A percentile compares a stretch with the other conserved stretches of the same genome.
These are phyloP conservation scores for Crioceris asparagi DNA, from an alignment of 2,888 invertebrate genomes.

Conservation along the genomic window DNA sequence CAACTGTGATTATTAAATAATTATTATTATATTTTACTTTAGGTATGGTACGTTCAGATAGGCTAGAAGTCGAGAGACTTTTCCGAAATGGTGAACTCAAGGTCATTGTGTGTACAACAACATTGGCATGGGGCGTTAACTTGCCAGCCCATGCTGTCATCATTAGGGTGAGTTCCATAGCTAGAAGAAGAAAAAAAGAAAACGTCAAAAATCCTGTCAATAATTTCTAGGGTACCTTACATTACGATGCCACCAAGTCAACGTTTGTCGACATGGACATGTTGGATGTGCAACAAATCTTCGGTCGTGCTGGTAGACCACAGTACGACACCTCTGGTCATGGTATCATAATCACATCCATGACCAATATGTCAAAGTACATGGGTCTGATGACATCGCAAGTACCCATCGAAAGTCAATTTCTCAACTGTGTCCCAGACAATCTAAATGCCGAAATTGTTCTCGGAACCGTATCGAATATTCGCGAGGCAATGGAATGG, in stretches of 20 bases:
- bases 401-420: constrained; percentile 97
- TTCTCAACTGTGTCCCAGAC: constrained; percentile 82
- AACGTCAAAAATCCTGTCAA: constrained; percentile 3
- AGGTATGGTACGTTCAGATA: constrained; percentile 46
- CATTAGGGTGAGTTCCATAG: constrained; percentile 59
- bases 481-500: constrained; percentile 96
- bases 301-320: constrained; percentile 95
- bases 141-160: constrained; percentile 97
- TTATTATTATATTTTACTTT: constrained; percentile 24
- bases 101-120: constrained; percentile 92
- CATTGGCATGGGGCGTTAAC: constrained; percentile 99
- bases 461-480: constrained; percentile 90
- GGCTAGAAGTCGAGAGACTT: constrained; percentile 57
- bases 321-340: constrained; percentile 93
- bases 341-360: constrained; percentile 89
- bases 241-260: constrained; percentile 93
- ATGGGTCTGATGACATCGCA: constrained; percentile 89
- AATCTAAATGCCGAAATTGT: constrained; percentile 97
- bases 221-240: constrained; percentile 74
- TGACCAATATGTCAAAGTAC: constrained; percentile 88
- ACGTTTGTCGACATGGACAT: constrained; percentile 91
- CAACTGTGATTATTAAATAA: too few relatives aligned
- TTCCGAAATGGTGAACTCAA: constrained; percentile 81
- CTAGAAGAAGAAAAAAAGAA: too few relatives aligned
- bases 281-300: constrained; percentile 95